Conservation (phyloP, 1,140 invertebrate species). For the Oncopodura yosiiana region DNA sequence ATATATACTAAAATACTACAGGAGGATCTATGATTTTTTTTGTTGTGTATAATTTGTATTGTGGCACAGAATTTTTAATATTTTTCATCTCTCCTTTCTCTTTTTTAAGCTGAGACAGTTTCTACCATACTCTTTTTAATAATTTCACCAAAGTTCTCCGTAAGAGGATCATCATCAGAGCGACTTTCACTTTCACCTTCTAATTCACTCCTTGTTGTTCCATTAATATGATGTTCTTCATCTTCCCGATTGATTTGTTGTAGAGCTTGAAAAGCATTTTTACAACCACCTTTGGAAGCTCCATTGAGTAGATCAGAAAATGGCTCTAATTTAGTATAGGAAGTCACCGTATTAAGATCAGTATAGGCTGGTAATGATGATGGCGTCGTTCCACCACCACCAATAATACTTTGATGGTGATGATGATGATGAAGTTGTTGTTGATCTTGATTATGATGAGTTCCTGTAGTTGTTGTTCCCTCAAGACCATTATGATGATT, state of each 20-base stretch:
- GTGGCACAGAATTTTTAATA: no score
- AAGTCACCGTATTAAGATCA: slow-evolving; percentile 27
- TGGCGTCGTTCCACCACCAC: no score
- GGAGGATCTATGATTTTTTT: no score
- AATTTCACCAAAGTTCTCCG: slow-evolving; percentile 79
- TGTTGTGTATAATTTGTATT: no score
- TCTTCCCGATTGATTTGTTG: slow-evolving; percentile 23
- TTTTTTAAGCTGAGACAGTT: slow-evolving; percentile 64
- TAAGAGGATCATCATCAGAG: slow-evolving; percentile 22
- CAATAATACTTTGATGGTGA: neutral
- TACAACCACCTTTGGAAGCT: slow-evolving; percentile 42
- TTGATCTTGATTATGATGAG: neutral
- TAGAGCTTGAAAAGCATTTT: slow-evolving; percentile 21
- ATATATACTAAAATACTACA: no score
- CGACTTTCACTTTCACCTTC: slow-evolving; percentile 15
- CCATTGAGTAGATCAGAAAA: slow-evolving; percentile 56
- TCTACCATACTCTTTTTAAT: slow-evolving; percentile 88
- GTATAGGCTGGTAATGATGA: slow-evolving; percentile 12
- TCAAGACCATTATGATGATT: slow-evolving; percentile 2
- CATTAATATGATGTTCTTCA: slow-evolving; percentile 9
- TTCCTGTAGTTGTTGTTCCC: neutral
- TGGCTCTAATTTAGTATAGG: slow-evolving; percentile 52
- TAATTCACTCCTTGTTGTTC: slow-evolving; percentile 15
- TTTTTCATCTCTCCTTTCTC: no score
- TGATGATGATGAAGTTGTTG: neutral